phyloP scores from a whole-genome alignment of 1,140 invertebrate species.

The Metaphire vulgaris region DNA sequence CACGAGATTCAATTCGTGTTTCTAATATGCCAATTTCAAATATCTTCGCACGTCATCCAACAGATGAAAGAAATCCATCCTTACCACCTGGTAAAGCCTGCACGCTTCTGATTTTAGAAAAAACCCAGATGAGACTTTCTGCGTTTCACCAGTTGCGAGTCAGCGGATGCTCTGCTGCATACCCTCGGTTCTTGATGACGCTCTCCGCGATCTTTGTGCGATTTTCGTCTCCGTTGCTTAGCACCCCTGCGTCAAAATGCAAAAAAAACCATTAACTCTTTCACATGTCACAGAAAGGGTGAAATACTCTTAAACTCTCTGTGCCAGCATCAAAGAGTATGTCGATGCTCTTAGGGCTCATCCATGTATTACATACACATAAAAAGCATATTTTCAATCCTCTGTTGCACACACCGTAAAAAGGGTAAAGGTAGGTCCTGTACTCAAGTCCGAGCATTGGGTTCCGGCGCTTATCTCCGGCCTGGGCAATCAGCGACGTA shows the following conservation, averaged over 20 bases:
- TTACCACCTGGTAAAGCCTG: too few species aligned
- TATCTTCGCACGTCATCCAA: too few species aligned
- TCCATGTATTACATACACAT: neutral
- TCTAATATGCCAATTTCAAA: too few species aligned
- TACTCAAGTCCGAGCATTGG: too few species aligned
- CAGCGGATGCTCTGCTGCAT: conserved; percentile 61
- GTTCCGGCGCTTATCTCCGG: too few species aligned
- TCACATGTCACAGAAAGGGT: neutral
- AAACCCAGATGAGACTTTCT: too few species aligned
- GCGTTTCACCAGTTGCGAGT: conserved; percentile 57
- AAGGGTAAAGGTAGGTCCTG: too few species aligned
- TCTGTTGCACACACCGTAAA: too few species aligned
- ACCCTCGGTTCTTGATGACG: conserved; percentile 57
- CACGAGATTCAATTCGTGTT: too few species aligned
- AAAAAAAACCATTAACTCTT: neutral
- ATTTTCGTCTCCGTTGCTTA: conserved; percentile 42
- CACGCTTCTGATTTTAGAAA: too few species aligned
- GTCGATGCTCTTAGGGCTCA: neutral
- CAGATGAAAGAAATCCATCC: too few species aligned
- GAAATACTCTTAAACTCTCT: neutral
- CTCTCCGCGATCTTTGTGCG: conserved; percentile 51
- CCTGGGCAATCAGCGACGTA: too few species aligned
- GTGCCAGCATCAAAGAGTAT: neutral
- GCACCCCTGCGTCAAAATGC: conserved; percentile 36
- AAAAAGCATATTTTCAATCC: neutral